These are phyloP conservation scores for Lophura nycthemera DNA, from an alignment of 2,113 vertebrate genomes.

Conservation along the genomic window DNA sequence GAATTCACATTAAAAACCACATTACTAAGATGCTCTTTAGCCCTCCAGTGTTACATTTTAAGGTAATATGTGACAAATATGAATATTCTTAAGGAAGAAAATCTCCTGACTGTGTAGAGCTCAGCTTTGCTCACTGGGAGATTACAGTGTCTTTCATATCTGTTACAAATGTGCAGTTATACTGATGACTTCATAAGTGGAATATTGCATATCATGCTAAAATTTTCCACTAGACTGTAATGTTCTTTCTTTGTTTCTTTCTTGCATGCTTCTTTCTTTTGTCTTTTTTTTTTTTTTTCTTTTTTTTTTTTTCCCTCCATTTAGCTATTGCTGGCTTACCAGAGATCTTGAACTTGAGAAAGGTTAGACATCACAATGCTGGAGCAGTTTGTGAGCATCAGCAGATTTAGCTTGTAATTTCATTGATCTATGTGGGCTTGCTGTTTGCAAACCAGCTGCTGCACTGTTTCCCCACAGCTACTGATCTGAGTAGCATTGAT, in stretches of 20 bases:
- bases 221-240: constrained; percentile 52
- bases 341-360: constrained; percentile 87
- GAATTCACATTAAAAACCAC: constrained; percentile 59
- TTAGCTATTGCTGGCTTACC: constrained; percentile 78
- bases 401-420: constrained; percentile 91
- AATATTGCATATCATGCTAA: constrained; percentile 55
- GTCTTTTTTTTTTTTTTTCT: not conserved
- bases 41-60: constrained; percentile 65
- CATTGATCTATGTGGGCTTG: constrained; percentile 88
- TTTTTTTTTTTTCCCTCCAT: not conserved
- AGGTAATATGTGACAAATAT: constrained; percentile 67
- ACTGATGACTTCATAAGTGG: constrained; percentile 56
- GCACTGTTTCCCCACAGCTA: constrained; percentile 88
- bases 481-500: constrained; percentile 90
- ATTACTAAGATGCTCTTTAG: constrained; percentile 61
- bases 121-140: constrained; percentile 42
- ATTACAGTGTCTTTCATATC: constrained; percentile 60
- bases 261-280: not conserved
- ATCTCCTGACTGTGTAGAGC: constrained; percentile 47
- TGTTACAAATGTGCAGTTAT: constrained; percentile 58
- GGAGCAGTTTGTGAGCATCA: constrained; percentile 88
- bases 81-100: constrained; percentile 61
- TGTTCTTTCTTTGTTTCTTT: constrained; percentile 49
- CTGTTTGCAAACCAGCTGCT: constrained; percentile 89
- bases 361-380: constrained; percentile 84